Conservation (phyloP, 2,797 vertebrate genomes). For the Tachyglossus aculeatus region DNA sequence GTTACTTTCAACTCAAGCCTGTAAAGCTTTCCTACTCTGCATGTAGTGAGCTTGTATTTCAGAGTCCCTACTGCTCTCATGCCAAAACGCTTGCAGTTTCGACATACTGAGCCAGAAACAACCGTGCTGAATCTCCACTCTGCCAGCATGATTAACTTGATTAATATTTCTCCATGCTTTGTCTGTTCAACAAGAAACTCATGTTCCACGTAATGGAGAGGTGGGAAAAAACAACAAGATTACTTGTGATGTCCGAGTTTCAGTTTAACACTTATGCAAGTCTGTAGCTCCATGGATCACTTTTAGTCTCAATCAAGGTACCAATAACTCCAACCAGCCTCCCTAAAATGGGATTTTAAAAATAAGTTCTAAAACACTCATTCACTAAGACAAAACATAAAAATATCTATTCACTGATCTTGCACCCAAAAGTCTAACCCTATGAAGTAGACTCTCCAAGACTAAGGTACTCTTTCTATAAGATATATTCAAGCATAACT, state of each 20-base stretch:
- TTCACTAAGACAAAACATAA: not conserved
- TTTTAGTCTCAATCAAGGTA: not conserved
- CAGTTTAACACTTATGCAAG: not conserved
- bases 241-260: not conserved
- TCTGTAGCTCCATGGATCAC: not conserved
- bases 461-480: no score
- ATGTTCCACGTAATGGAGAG: not conserved
- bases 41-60: not conserved
- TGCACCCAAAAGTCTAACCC: no score
- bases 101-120: not conserved
- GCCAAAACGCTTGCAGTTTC: not conserved
- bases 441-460: no score
- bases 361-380: no score
- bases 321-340: not conserved
- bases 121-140: not conserved
- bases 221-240: not conserved
- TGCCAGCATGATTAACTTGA: not conserved
- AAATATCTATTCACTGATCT: not conserved
- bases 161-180: not conserved
- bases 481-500: no score
- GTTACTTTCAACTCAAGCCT: not conserved
- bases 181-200: constrained; percentile 1
- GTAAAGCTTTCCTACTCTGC: not conserved
- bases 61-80: not conserved
- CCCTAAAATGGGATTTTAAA: not conserved